Conservation (phyloP, 2,113 vertebrate species). For the Okapia johnstoni region DNA sequence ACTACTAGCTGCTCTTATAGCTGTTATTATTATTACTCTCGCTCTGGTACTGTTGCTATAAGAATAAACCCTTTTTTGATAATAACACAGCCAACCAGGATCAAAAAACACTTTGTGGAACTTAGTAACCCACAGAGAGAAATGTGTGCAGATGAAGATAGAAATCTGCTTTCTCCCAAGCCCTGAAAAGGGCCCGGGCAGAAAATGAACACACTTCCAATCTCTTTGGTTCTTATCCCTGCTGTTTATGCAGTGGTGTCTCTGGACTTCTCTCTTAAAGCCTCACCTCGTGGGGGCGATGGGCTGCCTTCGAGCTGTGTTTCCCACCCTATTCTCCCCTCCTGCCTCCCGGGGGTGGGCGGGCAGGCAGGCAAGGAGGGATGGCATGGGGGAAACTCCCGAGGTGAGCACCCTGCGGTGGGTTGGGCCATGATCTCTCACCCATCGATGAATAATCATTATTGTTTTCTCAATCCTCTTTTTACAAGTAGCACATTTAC, state of each 20-base stretch:
- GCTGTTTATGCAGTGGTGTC: background rate
- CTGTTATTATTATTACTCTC: background rate
- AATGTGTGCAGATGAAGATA: background rate
- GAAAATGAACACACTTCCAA: background rate
- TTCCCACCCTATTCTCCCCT: background rate
- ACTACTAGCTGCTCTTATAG: background rate
- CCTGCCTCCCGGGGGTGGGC: background rate
- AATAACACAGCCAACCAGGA: background rate
- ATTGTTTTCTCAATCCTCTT: constrained; percentile 61
- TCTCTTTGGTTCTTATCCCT: background rate
- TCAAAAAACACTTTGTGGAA: background rate
- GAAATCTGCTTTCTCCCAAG: background rate
- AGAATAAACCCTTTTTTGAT: background rate
- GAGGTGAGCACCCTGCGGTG: background rate
- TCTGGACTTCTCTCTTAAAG: constrained; percentile 13
- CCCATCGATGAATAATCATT: constrained; percentile 59
- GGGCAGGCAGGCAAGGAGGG: background rate
- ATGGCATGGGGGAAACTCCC: background rate
- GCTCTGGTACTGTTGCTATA: background rate
- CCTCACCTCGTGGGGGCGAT: constrained; percentile 42
- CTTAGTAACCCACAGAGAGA: background rate
- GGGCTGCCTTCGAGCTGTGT: constrained; percentile 32
- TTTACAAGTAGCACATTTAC: constrained; percentile 63
- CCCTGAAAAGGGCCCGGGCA: background rate
- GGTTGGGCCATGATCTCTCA: constrained; percentile 58